These are phyloP conservation scores for Crepidodera aurea DNA, from an alignment of 2,888 invertebrate species.

Conservation along the genomic window DNA sequence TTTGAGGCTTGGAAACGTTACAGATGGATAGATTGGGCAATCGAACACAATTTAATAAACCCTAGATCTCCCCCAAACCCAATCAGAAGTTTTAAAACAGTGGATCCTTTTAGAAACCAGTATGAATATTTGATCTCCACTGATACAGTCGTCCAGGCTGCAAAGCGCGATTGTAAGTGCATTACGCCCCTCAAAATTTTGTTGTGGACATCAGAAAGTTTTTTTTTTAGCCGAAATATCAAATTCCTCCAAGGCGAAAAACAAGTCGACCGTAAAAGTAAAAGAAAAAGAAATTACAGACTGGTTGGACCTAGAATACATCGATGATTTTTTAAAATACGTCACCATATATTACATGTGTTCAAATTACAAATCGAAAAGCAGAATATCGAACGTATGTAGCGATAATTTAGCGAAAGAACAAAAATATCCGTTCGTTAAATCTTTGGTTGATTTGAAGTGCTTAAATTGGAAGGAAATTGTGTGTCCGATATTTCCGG, in stretches of 20 bases:
- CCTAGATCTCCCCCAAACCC: conserved; percentile 44
- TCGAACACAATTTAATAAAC: conserved; percentile 52
- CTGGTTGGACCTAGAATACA: conserved; percentile 54
- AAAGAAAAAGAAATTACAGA: conserved; percentile 45
- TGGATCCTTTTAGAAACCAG: conserved; percentile 48
- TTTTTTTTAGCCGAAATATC: too few relatives aligned
- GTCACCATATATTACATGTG: conserved; percentile 54
- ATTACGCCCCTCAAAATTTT: too few relatives aligned
- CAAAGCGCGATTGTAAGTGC: too few relatives aligned
- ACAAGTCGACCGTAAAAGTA: too few relatives aligned
- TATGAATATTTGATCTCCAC: conserved; percentile 33
- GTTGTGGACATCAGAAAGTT: too few relatives aligned
- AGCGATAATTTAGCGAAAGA: conserved; percentile 26
- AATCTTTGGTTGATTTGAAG: conserved; percentile 8
- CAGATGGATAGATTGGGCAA: conserved; percentile 63
- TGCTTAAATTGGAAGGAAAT: conserved; percentile 39
- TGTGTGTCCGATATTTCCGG: conserved; percentile 40
- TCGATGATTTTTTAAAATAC: conserved; percentile 44
- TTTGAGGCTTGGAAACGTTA: conserved; percentile 60
- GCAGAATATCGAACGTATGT: conserved; percentile 47
- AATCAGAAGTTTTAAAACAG: conserved; percentile 52
- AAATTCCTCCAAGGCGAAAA: too few relatives aligned
- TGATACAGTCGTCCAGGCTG: too few relatives aligned
- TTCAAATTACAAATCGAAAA: conserved; percentile 47
- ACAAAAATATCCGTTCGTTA: background rate